phyloP scores from a whole-genome alignment of 2,888 invertebrate species.

The Tuberolachnus salignus region DNA sequence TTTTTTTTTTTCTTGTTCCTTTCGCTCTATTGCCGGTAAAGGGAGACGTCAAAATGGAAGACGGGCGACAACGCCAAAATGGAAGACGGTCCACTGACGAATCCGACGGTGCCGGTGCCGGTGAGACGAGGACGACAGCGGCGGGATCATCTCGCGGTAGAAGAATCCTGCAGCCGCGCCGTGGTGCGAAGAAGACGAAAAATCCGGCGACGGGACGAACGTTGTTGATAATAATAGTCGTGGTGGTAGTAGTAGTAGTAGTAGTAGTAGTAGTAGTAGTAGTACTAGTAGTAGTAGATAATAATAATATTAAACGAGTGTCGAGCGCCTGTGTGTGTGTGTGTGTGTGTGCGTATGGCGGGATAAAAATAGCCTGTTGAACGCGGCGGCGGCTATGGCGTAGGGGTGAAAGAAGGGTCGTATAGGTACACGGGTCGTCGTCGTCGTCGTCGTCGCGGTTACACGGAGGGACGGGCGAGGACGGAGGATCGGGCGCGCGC shows the following conservation, averaged over 20 bases:
- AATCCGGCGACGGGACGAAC: slow-evolving; percentile 4
- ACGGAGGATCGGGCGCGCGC: not conserved
- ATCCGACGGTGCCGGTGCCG: not conserved
- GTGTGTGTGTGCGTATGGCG: slow-evolving; percentile 2
- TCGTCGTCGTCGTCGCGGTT: not conserved
- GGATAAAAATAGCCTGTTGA: slow-evolving; percentile 55
- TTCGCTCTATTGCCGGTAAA: not conserved
- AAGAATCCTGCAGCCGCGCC: not conserved
- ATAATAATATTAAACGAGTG: not conserved
- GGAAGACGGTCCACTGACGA: not conserved
- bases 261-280: not conserved
- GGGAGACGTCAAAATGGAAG: too few relatives aligned
- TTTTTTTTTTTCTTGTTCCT: too few relatives aligned
- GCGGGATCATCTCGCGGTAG: slow-evolving; percentile 2
- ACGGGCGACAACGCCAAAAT: too few relatives aligned
- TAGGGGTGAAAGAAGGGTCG: slow-evolving; percentile 36
- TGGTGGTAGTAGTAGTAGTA: not conserved
- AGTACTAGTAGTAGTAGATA: slow-evolving; percentile 9
- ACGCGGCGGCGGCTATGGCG: not conserved
- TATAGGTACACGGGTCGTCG: not conserved
- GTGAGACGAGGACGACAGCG: not conserved
- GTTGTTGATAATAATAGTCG: not conserved
- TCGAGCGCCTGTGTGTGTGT: not conserved
- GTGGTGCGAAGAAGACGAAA: not conserved
- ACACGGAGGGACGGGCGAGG: not conserved